Percentiles rank a stretch among this genome's conserved stretches.
phyloP scores from a whole-genome alignment of 2,888 invertebrate species.

The Drosophila paranaensis region DNA sequence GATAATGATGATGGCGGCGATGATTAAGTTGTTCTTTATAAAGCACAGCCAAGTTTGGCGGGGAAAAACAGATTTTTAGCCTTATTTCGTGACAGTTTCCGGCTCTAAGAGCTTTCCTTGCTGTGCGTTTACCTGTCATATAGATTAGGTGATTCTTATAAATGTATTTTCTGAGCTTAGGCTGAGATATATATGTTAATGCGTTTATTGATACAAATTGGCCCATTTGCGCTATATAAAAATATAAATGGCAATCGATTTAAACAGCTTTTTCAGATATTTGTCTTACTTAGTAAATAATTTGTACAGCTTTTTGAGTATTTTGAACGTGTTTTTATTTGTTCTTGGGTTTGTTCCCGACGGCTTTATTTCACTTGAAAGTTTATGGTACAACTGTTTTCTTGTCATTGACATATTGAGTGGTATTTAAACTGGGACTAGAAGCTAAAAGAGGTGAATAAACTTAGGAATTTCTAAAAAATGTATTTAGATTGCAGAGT shows the following conservation, averaged over 20 bases:
- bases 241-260: slow-evolving; percentile 10
- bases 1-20: slow-evolving; percentile 26
- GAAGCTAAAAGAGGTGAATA: too few relatives aligned
- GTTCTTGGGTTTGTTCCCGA: not conserved
- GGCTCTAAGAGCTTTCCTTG: not conserved
- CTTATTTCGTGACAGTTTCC: slow-evolving; percentile 18
- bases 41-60: slow-evolving; percentile 20
- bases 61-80: slow-evolving; percentile 19
- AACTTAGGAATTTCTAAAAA: too few relatives aligned
- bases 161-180: slow-evolving; percentile 13
- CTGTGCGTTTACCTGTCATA: slow-evolving; percentile 12
- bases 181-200: slow-evolving; percentile 14
- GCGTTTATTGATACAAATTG: slow-evolving; percentile 10
- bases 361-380: not conserved
- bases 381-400: not conserved
- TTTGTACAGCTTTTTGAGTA: slow-evolving; percentile 22
- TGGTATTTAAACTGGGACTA: not conserved
- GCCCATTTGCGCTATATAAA: not conserved
- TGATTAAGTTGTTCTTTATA: slow-evolving; percentile 24
- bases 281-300: not conserved
- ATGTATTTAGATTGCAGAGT: too few relatives aligned
- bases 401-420: not conserved
- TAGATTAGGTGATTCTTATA: slow-evolving; percentile 32
- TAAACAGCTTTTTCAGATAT: slow-evolving; percentile 12
- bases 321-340: not conserved